Base-by-base conservation (phyloP, 2,797 vertebrate genomes). In the Macrochelys suwanniensis region DNA sequence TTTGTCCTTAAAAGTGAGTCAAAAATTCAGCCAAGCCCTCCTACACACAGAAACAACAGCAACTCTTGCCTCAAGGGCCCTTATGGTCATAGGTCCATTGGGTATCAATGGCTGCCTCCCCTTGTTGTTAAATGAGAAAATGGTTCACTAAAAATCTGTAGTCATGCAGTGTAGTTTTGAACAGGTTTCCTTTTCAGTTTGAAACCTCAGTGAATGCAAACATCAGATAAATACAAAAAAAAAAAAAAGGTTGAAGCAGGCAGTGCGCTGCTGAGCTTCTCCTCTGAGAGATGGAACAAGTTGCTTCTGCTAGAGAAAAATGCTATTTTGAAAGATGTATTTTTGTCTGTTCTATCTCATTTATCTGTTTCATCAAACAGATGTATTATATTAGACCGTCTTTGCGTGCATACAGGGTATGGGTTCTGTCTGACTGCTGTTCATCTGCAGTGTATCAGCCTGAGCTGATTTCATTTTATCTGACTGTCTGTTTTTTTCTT, bases 11-110 rank as follows among this genome's bases (percentile, higher is more conserved):
- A 93, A 89, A 93, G 5, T 2, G 49, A 91, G 45, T 79, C 74
- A 85, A 23, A 49, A 88, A 85, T 45, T 71, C 37, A 61, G 6
- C 81, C 68, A 50, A 80, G 12, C 25, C 89, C 65, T 74, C 84
- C 49, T 0, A 0, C 26, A 2, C n/a, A 82, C 17, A 93, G 85
- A 93, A 80, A 0, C 56, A 89, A 85, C 65, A 95, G 45, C 61
- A 82, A 61, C 53, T 95, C 61, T 97, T 94, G 97, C 93, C 94
- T 97, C 94, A 87, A 94, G 95, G 92, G 76, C 82, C 92, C 94
- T 93, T 92, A 56, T 17, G 78, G 94, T 42, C 68, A 68, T 78
- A 85, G 28, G 26, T 33, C 94, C 86, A 16, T 45, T 47, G 87
- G 86, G 56, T 65, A 65, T 94, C 92, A 17, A 31, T 47, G 88